Percentiles rank a stretch among this genome's conserved stretches.
These are phyloP conservation scores for Zophobas atratus DNA, from an alignment of 1,140 invertebrate species.

Conservation along the genomic window DNA sequence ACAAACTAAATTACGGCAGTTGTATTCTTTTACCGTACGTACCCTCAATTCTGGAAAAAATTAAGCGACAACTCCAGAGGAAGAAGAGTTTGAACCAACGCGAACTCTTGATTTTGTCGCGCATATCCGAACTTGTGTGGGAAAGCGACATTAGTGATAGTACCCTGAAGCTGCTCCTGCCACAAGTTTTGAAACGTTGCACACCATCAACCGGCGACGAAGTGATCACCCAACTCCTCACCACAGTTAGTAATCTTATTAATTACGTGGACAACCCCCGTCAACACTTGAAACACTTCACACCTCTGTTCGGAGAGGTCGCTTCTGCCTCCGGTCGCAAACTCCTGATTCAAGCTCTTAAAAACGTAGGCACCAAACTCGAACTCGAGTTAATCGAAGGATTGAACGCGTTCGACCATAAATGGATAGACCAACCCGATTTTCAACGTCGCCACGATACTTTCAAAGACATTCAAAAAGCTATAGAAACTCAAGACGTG, in stretches of 20 bases:
- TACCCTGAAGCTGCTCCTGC: constrained; percentile 80
- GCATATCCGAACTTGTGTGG: constrained; percentile 81
- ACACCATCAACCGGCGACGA: constrained; percentile 70
- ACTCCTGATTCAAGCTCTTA: constrained; percentile 74
- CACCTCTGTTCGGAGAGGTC: constrained; percentile 78
- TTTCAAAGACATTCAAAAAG: constrained; percentile 76
- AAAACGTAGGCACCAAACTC: constrained; percentile 65
- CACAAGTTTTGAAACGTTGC: constrained; percentile 80
- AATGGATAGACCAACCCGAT: constrained; percentile 94
- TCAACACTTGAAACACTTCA: constrained; percentile 77
- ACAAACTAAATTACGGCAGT: constrained; percentile 80
- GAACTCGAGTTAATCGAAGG: constrained; percentile 72
- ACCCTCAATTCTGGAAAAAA: constrained; percentile 78
- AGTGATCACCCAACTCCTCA: constrained; percentile 76
- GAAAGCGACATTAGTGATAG: constrained; percentile 78
- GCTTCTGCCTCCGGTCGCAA: constrained; percentile 75
- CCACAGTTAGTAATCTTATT: constrained; percentile 82
- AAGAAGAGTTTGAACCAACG: constrained; percentile 76
- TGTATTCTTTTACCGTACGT: constrained; percentile 83
- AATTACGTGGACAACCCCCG: constrained; percentile 77
- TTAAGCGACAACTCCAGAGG: constrained; percentile 76
- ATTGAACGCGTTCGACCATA: constrained; percentile 89
- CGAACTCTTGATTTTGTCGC: constrained; percentile 85
- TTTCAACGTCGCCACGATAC: constrained; percentile 85
- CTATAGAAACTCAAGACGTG: constrained; percentile 72